Base-by-base conservation (phyloP, 1,140 invertebrate genomes). In the Prorops nasuta region DNA sequence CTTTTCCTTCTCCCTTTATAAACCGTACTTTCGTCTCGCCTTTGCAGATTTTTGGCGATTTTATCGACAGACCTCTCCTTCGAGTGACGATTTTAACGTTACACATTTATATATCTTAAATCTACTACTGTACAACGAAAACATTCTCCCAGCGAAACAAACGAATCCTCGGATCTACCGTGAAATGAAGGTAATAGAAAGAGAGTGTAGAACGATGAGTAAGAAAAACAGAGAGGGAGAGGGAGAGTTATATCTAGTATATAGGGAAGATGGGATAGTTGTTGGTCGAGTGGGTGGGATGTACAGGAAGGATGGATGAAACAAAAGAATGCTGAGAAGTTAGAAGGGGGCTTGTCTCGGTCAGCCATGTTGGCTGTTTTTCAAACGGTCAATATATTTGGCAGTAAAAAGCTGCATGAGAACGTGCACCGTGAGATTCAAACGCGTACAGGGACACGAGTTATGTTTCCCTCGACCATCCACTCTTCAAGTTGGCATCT, bases 351-450 rank as follows among this genome's bases (percentile, higher is more conserved):
- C 36, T 43, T 51, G 57, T 66, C 58, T 28, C 10, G 24, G 10
- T 4, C 24, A 28, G 62, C 55, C 58, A 65, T 67, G 66, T 71
- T 74, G 70, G 71, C 69, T 65, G 59, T 71, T 72, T 69, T 74
- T 74, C 70, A 74, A 74, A 71, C 66, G 59, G 57, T 69, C 64
- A n/a, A n/a, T n/a, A n/a, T 64, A 67, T 63, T 52, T 58, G 58
- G 71, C 64, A 63, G 72, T 74, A 71, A 74, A 72, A 71, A 69
- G 58, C 60, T 59, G 60, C 49, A 58, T 57, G n/a, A n/a, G n/a
- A n/a, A n/a, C n/a, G n/a, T n/a, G n/a, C 65, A 65, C 60, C 63
- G 56, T 57, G 56, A 60, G 58, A 64, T 68, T 69, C 64, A 65
- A 69, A 69, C 59, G 54, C 54, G 60, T 45, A 58, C 49, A 51